Conservation (phyloP, 2,888 invertebrate genomes). For the Catotricha subobsoleta region DNA sequence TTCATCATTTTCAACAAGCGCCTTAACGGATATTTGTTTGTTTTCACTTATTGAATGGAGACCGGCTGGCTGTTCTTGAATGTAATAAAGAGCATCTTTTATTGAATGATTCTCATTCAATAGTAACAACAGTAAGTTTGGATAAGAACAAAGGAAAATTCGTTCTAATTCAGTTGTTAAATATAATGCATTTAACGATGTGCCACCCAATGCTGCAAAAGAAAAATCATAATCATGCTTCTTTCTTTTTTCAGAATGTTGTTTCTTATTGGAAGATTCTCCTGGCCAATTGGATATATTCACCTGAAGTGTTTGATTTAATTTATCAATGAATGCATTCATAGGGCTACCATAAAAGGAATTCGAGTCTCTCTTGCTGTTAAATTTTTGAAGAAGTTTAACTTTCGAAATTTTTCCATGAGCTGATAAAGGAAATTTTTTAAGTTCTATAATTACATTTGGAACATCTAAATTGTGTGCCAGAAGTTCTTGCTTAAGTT, state of each 20-base stretch:
- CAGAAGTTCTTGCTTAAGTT: conserved; percentile 29
- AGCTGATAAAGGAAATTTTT: conserved; percentile 39
- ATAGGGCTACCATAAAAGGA: too few relatives aligned
- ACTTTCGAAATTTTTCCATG: conserved; percentile 52
- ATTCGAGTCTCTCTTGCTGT: background rate
- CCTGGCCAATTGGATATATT: too few relatives aligned
- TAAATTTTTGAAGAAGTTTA: conserved; percentile 20
- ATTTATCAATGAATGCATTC: background rate
- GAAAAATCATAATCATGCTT: conserved; percentile 20
- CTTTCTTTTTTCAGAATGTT: conserved; percentile 4
- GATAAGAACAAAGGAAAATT: conserved; percentile 27
- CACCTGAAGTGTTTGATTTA: too few relatives aligned
- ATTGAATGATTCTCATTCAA: conserved; percentile 24
- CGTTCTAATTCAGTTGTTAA: conserved; percentile 39
- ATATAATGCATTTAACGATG: conserved; percentile 48
- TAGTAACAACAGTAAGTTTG: conserved; percentile 36
- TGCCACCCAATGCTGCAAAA: conserved; percentile 47
- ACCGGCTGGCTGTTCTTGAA: too few relatives aligned
- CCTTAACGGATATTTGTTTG: background rate
- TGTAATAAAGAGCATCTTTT: background rate
- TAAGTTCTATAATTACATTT: conserved; percentile 38
- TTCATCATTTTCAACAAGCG: background rate
- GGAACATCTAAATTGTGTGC: conserved; percentile 33
- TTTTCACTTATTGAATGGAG: background rate
- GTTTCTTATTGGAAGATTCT: too few relatives aligned